phyloP scores from a whole-genome alignment of 2,113 vertebrate genomes.

The Poecilia latipinna region DNA sequence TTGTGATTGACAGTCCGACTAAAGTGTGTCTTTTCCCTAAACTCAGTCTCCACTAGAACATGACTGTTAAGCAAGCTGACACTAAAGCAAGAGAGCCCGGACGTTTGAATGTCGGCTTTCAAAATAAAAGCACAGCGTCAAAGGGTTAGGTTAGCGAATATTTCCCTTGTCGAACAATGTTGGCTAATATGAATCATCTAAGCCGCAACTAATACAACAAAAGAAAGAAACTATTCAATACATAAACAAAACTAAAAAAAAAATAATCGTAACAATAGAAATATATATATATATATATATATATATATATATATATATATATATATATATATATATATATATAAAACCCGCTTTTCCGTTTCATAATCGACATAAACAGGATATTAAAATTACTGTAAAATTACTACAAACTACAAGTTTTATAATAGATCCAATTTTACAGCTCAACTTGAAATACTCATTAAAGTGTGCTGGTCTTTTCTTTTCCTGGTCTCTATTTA shows the following conservation, averaged over 20 bases:
- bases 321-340: no score
- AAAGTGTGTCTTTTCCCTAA: constrained; percentile 72
- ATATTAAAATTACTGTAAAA: neutral
- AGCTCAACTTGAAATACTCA: neutral
- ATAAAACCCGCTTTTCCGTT: no score
- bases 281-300: no score
- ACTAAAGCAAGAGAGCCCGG: neutral
- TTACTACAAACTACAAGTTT: neutral
- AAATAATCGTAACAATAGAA: neutral
- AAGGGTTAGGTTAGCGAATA: no score
- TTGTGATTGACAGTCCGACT: constrained; percentile 81
- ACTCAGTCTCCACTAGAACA: constrained; percentile 76
- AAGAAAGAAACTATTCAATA: no score
- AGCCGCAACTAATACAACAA: no score
- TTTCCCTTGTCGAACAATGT: no score
- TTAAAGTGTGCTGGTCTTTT: no score
- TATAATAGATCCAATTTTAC: neutral
- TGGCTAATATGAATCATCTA: no score
- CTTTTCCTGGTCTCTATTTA: neutral
- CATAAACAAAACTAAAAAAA: no score
- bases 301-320: no score
- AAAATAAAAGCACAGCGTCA: constrained; percentile 30
- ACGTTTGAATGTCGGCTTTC: neutral
- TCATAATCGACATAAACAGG: neutral
- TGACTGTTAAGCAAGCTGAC: constrained; percentile 34